Evolutionary conservation across 2,113 vertebrate genomes (phyloP).

Genomic region (Pardalotus punctatus): DNA sequence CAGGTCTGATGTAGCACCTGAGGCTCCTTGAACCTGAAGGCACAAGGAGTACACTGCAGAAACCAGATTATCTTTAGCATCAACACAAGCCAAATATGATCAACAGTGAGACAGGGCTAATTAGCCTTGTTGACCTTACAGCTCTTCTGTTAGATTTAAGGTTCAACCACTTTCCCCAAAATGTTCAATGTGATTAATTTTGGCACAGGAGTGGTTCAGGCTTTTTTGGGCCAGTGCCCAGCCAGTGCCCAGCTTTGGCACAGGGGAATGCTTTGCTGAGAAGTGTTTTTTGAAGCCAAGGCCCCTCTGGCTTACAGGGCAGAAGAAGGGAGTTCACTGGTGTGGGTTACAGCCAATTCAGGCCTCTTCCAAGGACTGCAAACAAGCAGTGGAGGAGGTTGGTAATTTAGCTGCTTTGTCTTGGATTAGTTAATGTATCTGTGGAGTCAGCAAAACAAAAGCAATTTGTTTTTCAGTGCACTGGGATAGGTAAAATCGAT

Average conservation of each 20-base stretch:
- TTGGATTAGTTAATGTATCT: not conserved
- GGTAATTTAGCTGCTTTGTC: not conserved
- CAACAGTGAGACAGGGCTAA: not conserved
- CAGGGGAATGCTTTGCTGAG: not conserved
- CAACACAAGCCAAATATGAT: not conserved
- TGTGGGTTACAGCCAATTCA: not conserved
- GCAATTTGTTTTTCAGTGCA: not conserved
- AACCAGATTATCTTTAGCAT: not conserved
- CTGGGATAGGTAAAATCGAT: not conserved
- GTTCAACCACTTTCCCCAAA: not conserved
- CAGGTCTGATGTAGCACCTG: not conserved
- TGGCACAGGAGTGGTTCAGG: not conserved
- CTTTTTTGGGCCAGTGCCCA: not conserved
- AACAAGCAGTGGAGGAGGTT: fast-evolving
- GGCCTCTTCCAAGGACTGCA: not conserved
- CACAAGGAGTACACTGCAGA: not conserved
- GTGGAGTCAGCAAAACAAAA: not conserved
- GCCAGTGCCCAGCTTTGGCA: not conserved
- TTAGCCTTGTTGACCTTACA: not conserved
- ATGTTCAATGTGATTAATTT: not conserved
- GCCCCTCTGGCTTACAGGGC: not conserved
- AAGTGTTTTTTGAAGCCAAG: not conserved
- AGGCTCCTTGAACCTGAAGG: not conserved
- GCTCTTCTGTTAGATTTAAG: not conserved
- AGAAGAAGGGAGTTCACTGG: not conserved